Evolutionary conservation across 2,113 vertebrate genomes (phyloP).

Genomic region (Pipra filicauda): DNA sequence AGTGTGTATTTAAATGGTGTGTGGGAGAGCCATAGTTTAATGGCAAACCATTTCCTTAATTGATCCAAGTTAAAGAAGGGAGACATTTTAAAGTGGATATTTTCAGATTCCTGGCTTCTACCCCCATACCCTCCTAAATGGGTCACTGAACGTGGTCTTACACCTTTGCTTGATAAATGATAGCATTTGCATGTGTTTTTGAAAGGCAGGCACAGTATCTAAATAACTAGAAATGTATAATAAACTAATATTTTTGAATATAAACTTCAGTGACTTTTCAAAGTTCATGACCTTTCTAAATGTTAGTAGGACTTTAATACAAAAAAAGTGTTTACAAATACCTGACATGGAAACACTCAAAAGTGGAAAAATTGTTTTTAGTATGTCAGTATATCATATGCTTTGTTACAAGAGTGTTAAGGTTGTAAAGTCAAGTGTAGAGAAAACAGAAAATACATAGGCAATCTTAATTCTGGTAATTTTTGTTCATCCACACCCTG

Average conservation of each 20-base stretch:
- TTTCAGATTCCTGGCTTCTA: conserved; percentile 45
- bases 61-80: conserved; percentile 51
- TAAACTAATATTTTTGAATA: neutral
- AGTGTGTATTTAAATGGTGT: conserved; percentile 60
- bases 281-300: neutral
- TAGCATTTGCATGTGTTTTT: neutral
- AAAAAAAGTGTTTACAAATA: neutral
- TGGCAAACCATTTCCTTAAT: conserved; percentile 59
- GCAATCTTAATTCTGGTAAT: neutral
- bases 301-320: neutral
- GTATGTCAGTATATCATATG: neutral
- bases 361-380: neutral
- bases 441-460: conserved; percentile 9
- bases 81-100: conserved; percentile 52
- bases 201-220: neutral
- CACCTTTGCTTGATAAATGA: neutral
- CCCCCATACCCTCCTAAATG: neutral
- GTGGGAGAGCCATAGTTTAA: conserved; percentile 60
- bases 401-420: neutral
- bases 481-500: neutral
- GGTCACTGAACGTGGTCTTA: neutral
- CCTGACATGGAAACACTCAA: neutral
- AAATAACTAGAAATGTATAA: neutral
- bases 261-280: neutral
- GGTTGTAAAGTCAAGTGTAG: conserved; percentile 15